Conservation (phyloP, 2,888 invertebrate species). For the Sphecodes monilicornis region DNA sequence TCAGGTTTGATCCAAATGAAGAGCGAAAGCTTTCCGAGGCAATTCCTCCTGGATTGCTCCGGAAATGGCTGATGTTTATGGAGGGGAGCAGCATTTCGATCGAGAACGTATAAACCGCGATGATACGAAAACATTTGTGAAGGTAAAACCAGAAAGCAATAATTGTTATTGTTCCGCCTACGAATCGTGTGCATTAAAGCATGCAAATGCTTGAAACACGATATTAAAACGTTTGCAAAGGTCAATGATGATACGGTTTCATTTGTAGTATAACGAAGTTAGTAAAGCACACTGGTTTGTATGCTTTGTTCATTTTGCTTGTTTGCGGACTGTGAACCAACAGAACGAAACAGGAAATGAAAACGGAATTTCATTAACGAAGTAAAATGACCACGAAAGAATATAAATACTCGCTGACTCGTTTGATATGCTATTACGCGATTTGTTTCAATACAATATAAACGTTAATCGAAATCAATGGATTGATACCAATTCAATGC, state of each 20-base stretch:
- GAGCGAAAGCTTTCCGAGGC: constrained; percentile 8
- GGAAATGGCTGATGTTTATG: constrained; percentile 37
- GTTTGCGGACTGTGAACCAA: not conserved
- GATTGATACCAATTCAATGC: not conserved
- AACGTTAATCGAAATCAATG: not conserved
- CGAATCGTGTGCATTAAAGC: not conserved
- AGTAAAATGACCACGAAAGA: not conserved
- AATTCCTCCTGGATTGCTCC: constrained; percentile 8
- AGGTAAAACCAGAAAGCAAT: constrained; percentile 31
- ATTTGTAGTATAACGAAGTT: not conserved
- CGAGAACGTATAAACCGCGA: not conserved
- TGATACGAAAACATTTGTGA: constrained; percentile 22
- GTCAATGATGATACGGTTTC: not conserved
- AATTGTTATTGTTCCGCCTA: not conserved
- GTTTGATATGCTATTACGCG: not conserved
- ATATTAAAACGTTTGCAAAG: not conserved
- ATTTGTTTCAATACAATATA: not conserved
- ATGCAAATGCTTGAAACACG: not conserved
- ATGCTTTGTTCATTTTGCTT: not conserved
- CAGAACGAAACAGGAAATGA: not conserved
- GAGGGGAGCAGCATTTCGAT: constrained; percentile 16
- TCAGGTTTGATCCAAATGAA: not conserved
- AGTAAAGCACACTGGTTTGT: not conserved
- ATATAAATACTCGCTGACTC: not conserved
- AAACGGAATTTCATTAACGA: not conserved